These are phyloP conservation scores for Calyptomena viridis DNA, from an alignment of 2,113 vertebrate genomes.

Conservation along the genomic window DNA sequence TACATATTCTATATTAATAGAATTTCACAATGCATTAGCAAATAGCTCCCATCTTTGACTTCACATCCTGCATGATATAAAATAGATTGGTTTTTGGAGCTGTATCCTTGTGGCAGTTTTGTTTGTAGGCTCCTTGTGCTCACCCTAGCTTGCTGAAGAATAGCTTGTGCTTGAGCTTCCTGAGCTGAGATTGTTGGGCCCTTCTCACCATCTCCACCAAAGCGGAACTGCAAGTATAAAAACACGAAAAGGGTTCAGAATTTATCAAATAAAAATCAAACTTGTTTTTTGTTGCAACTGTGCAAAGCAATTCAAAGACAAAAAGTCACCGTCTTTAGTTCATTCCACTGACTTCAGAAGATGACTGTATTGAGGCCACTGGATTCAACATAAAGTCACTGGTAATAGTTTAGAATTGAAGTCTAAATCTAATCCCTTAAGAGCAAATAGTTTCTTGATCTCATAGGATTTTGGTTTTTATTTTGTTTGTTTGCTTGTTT, in stretches of 20 bases:
- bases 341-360: neutral
- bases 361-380: neutral
- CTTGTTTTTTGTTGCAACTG: neutral
- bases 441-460: neutral
- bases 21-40: neutral
- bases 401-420: neutral
- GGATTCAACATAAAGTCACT: neutral
- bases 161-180: constrained; percentile 96
- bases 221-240: constrained; percentile 84
- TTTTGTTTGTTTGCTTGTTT: neutral
- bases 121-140: constrained; percentile 53
- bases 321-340: neutral
- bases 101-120: neutral
- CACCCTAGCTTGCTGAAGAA: constrained; percentile 96
- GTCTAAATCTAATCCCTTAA: neutral
- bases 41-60: neutral
- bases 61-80: neutral
- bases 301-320: neutral
- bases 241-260: neutral
- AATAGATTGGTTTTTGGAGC: neutral
- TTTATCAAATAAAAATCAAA: neutral
- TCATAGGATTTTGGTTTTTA: neutral
- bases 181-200: constrained; percentile 92
- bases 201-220: constrained; percentile 91
- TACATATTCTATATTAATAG: neutral